These are phyloP conservation scores for Chelon labrosus DNA, from an alignment of 2,797 vertebrate genomes.

Conservation along the genomic window DNA sequence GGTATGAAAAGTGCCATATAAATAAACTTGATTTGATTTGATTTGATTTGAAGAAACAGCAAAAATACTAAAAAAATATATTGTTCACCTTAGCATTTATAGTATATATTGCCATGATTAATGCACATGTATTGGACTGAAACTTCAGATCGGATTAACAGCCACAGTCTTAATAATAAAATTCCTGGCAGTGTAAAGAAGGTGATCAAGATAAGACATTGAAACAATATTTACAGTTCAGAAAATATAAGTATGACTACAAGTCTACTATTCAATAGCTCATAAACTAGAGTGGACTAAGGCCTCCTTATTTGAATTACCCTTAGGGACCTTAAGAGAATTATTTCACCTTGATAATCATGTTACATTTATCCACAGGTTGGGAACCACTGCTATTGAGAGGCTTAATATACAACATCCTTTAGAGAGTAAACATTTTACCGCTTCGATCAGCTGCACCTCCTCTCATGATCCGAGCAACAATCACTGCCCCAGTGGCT, in stretches of 20 bases:
- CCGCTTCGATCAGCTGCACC: slow-evolving; percentile 96
- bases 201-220: too few species aligned
- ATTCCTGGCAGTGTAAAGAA: not conserved
- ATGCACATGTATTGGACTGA: not conserved
- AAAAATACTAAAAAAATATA: not conserved
- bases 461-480: slow-evolving; percentile 96
- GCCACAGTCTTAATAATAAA: not conserved
- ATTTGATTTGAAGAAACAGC: not conserved
- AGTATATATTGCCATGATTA: not conserved
- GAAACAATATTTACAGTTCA: too few species aligned
- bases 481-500: slow-evolving; percentile 90
- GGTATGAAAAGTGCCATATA: too few species aligned
- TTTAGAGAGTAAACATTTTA: slow-evolving; percentile 52
- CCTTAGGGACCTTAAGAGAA: too few species aligned
- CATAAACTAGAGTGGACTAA: too few species aligned
- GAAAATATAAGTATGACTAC: too few species aligned
- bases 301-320: too few species aligned
- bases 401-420: not conserved
- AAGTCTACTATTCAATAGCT: too few species aligned
- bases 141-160: not conserved
- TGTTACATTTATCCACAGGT: too few species aligned
- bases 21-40: too few species aligned
- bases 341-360: too few species aligned
- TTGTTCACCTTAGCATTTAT: not conserved
- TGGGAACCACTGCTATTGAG: too few species aligned